Conservation (phyloP, 1,140 invertebrate species). For the Drosophila orosa region DNA sequence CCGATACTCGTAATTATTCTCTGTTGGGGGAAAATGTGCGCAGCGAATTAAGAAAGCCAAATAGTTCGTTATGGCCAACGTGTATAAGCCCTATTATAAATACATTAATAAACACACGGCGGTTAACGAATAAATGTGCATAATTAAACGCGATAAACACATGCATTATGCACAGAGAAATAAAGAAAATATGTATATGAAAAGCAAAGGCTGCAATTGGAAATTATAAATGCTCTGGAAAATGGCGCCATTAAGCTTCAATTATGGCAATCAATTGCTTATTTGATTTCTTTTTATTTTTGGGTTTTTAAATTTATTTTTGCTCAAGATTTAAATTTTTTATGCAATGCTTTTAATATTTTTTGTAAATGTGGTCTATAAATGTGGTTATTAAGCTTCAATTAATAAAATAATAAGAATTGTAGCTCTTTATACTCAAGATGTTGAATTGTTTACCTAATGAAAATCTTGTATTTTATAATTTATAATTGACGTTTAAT, state of each 20-base stretch:
- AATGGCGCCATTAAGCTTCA: slow-evolving; percentile 9
- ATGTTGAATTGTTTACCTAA: too few species aligned
- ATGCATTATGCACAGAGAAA: slow-evolving; percentile 26
- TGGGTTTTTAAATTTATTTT: not conserved
- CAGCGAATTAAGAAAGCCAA: slow-evolving; percentile 44
- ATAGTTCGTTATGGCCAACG: slow-evolving; percentile 36
- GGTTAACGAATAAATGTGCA: slow-evolving; percentile 30
- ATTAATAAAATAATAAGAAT: too few species aligned
- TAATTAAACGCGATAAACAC: slow-evolving; percentile 62
- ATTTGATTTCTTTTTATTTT: slow-evolving; percentile 7
- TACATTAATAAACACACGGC: slow-evolving; percentile 36
- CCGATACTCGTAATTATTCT: slow-evolving; percentile 38
- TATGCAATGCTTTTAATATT: too few species aligned
- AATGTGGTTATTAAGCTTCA: not conserved
- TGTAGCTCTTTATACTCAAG: too few species aligned
- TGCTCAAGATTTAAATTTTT: not conserved
- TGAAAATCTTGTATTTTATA: too few species aligned
- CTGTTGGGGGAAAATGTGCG: slow-evolving; percentile 7
- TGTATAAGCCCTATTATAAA: slow-evolving; percentile 49
- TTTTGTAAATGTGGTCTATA: not conserved
- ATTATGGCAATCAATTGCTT: slow-evolving; percentile 7
- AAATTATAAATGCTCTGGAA: slow-evolving; percentile 16
- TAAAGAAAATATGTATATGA: slow-evolving; percentile 3
- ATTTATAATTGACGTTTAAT: too few species aligned
- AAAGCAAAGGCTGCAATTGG: slow-evolving; percentile 13